Percentiles rank a stretch among this genome's conserved stretches.
Conservation (phyloP, 2,113 vertebrate species). For the Passer montanus region DNA sequence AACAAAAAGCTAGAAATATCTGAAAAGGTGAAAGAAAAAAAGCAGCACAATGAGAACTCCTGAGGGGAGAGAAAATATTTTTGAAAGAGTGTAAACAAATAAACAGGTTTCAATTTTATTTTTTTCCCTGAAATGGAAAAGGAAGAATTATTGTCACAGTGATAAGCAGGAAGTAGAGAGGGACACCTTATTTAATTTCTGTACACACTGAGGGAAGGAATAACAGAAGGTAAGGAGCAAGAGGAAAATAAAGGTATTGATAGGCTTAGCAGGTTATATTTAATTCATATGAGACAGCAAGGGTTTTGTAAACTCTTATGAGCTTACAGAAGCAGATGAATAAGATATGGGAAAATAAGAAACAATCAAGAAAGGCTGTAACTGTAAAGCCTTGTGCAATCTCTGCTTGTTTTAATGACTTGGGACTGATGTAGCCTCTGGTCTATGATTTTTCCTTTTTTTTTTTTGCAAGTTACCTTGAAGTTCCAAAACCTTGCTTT, state of each 20-base stretch:
- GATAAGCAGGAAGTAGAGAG: neutral
- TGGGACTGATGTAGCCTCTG: too few relatives aligned
- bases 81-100: neutral
- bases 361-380: neutral
- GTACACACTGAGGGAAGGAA: neutral
- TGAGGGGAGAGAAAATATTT: too few relatives aligned
- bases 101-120: neutral
- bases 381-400: neutral
- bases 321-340: neutral
- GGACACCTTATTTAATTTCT: neutral
- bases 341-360: neutral
- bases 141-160: neutral
- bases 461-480: slow-evolving; percentile 57
- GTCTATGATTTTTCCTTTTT: neutral
- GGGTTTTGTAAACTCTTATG: neutral
- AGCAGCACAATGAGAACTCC: neutral
- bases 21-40: neutral
- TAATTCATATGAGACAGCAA: neutral
- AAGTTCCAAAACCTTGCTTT: slow-evolving; percentile 67
- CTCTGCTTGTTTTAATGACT: neutral
- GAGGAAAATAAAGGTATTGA: neutral
- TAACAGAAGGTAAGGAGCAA: neutral
- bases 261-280: neutral
- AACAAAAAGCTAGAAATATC: neutral
- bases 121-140: neutral